Conservation (phyloP, 2,888 invertebrate genomes). For the Dyspetes luteomarginatus region DNA sequence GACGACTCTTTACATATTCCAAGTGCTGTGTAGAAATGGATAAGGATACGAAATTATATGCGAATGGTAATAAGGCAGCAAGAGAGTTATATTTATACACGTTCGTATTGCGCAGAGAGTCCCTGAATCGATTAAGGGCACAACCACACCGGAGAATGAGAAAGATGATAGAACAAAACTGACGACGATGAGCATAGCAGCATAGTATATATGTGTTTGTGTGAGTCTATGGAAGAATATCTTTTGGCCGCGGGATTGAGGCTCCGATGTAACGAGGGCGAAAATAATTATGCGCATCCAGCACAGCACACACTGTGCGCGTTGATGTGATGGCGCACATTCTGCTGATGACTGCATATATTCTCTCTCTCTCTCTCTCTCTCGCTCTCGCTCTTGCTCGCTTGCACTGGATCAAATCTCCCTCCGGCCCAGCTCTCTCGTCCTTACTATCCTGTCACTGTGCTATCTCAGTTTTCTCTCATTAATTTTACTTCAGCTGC, state of each 20-base stretch:
- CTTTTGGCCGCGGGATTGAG: constrained; percentile 52
- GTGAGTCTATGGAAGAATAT: constrained; percentile 23
- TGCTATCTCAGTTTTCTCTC: constrained; percentile 68
- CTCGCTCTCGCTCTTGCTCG: constrained; percentile 17
- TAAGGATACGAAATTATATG: constrained; percentile 3
- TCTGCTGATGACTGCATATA: constrained; percentile 42
- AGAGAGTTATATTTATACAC: constrained; percentile 49
- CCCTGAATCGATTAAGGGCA: constrained; percentile 59
- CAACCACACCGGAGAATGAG: constrained; percentile 12
- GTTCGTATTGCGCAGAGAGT: constrained; percentile 40
- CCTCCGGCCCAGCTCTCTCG: constrained; percentile 46
- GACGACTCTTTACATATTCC: constrained; percentile 15
- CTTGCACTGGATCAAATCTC: constrained; percentile 42
- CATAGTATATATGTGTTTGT: background rate
- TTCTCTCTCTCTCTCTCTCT: constrained; percentile 29
- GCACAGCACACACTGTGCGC: background rate
- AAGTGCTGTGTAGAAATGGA: background rate
- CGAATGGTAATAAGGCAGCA: constrained; percentile 23
- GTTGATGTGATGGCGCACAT: constrained; percentile 35
- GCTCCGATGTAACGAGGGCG: constrained; percentile 66
- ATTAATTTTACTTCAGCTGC: constrained; percentile 67
- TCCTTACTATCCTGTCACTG: constrained; percentile 58
- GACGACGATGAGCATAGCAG: background rate
- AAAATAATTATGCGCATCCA: constrained; percentile 69
- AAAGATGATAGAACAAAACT: constrained; percentile 35